Evolutionary conservation across 2,113 vertebrate species (phyloP), one percentile per base, ranked within the genome.

Genomic region (Cinclus cinclus): DNA sequence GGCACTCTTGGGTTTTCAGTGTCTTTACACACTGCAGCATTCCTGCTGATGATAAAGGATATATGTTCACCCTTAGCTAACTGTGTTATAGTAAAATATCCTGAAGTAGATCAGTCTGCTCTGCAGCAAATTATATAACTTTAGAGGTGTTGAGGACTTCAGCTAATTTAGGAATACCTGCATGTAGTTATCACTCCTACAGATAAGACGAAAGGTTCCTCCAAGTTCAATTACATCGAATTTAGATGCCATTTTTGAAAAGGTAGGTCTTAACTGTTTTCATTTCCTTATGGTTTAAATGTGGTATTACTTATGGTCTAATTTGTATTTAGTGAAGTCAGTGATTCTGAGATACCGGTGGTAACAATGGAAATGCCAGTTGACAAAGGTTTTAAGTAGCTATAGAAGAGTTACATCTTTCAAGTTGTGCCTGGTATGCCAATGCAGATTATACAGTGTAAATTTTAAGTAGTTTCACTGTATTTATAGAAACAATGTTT

Each of bases 91-190:
- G 31, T 62, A 63, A 78, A 83, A 87, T 52, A 53, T 39, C n/a
- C 71, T 80, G 42, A 92, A 92, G 62, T 37, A 88, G 37, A 83
- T 79, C 13, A 1, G 59, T 69, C 75, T 85, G 56, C 73, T 93
- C 53, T 92, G 86, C 76, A 90, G 89, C 39, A 84, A 73, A 90
- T 88, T 82, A 82, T 8, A 11, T 90, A 59, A 95, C 87, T 63
- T 78, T 35, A 79, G 87, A 96, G 53, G 49, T 84, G 86, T 25
- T 83, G 37, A 81, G 35, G 64, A 83, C 75, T 90, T 68, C 41
- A 88, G 44, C 47, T 90, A 63, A 74, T 13, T 83, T 84, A n/a
- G 9, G 75, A 80, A 82, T 75, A 81, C 33, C 47, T 90, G 73
- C 30, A 62, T 87, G 18, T 56, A 91, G 52, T 81, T 94, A 79